A percentile compares a stretch with the other conserved stretches of the same genome.
Conservation (phyloP, 2,888 invertebrate genomes). For the Harmothoe impar region DNA sequence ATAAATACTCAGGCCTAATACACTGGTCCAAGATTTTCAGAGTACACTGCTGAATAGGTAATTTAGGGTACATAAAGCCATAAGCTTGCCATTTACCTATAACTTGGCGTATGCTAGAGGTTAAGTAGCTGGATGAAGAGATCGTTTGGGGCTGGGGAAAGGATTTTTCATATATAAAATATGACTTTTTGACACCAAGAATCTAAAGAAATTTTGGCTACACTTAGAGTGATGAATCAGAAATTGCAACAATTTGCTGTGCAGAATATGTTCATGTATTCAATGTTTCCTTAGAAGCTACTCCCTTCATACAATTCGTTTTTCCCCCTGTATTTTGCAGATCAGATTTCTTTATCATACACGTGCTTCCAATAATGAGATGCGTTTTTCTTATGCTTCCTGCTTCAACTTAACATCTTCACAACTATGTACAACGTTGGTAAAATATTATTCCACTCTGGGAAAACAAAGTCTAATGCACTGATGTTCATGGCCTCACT, state of each 20-base stretch:
- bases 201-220: too few species aligned
- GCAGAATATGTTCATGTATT: too few species aligned
- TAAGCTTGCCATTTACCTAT: conserved; percentile 15
- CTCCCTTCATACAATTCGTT: too few species aligned
- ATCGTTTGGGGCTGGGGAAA: conserved; percentile 9
- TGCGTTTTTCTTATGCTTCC: neutral
- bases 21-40: neutral
- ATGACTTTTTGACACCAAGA: neutral
- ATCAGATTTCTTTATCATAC: too few species aligned
- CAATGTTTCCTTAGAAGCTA: too few species aligned
- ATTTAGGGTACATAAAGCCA: neutral
- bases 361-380: neutral
- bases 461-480: neutral
- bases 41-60: neutral
- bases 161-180: neutral
- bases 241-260: too few species aligned
- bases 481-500: neutral
- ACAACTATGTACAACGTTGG: conserved; percentile 23
- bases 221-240: too few species aligned
- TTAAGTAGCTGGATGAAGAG: conserved; percentile 40
- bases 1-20: neutral
- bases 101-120: neutral
- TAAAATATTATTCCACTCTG: neutral
- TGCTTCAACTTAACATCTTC: neutral
- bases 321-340: too few species aligned